A percentile compares a stretch with the other conserved stretches of the same genome.
Conservation (phyloP, 2,113 vertebrate genomes). For the Dromaius novaehollandiae region DNA sequence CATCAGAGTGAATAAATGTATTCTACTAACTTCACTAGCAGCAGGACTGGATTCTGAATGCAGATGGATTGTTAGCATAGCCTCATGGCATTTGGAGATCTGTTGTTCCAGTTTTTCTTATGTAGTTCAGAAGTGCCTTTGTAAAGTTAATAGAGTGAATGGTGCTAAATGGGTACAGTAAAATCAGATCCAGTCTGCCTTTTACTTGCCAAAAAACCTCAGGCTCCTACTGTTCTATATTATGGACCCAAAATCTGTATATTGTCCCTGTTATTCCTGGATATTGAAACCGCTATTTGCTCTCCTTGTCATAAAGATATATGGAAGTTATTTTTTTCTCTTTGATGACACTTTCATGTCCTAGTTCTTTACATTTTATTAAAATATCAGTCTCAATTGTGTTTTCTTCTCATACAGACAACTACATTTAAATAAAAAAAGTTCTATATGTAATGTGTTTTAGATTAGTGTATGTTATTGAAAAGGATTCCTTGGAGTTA, state of each 20-base stretch:
- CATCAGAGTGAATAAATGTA: not conserved
- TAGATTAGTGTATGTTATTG: not conserved
- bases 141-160: not conserved
- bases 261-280: not conserved
- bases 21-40: not conserved
- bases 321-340: not conserved
- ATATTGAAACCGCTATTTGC: not conserved
- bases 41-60: not conserved
- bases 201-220: not conserved
- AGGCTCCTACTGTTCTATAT: not conserved
- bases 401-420: not conserved
- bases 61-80: not conserved
- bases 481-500: conserved; percentile 19
- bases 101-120: not conserved
- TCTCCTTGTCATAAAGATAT: not conserved
- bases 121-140: not conserved
- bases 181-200: not conserved
- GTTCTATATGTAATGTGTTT: not conserved
- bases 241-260: not conserved
- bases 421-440: not conserved
- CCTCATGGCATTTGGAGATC: not conserved
- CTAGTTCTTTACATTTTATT: not conserved
- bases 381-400: not conserved
- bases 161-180: not conserved
- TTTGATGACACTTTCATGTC: not conserved